These are phyloP conservation scores for Cynopterus sphinx DNA, from an alignment of 2,797 vertebrate genomes.

Conservation along the genomic window DNA sequence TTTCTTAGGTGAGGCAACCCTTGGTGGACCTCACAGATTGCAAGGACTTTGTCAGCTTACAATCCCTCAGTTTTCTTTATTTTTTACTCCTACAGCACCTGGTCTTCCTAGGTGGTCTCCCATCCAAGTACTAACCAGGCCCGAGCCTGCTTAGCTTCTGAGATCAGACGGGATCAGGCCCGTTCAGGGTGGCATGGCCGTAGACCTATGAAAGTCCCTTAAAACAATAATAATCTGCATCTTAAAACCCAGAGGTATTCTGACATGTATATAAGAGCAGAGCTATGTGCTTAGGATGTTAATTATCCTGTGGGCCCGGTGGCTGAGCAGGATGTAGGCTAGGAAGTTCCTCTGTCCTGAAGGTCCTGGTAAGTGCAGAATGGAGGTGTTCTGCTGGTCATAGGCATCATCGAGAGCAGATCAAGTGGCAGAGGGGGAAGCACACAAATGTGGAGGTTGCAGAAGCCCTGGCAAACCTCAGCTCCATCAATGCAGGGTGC, in stretches of 20 bases:
- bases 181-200: too few relatives aligned
- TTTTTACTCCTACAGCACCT: too few relatives aligned
- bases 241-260: slow-evolving; percentile 36
- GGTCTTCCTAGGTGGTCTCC: too few relatives aligned
- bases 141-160: too few relatives aligned
- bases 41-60: too few relatives aligned
- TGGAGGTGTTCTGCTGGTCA: neutral
- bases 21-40: too few relatives aligned
- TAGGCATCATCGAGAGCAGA: neutral
- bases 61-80: too few relatives aligned
- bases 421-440: too few relatives aligned
- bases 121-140: too few relatives aligned
- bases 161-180: too few relatives aligned
- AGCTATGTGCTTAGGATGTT: slow-evolving; percentile 12
- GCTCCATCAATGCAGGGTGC: neutral
- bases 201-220: slow-evolving; percentile 47
- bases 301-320: neutral
- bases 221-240: slow-evolving; percentile 49
- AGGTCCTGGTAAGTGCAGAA: neutral
- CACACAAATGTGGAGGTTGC: rapidly evolving
- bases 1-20: too few relatives aligned
- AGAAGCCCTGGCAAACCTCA: rapidly evolving
- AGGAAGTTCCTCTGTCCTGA: neutral
- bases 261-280: neutral
- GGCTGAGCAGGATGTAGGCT: neutral